A percentile compares a stretch with the other conserved stretches of the same genome.
Conservation (phyloP, 2,888 invertebrate species). For the Agrotis segetum region DNA sequence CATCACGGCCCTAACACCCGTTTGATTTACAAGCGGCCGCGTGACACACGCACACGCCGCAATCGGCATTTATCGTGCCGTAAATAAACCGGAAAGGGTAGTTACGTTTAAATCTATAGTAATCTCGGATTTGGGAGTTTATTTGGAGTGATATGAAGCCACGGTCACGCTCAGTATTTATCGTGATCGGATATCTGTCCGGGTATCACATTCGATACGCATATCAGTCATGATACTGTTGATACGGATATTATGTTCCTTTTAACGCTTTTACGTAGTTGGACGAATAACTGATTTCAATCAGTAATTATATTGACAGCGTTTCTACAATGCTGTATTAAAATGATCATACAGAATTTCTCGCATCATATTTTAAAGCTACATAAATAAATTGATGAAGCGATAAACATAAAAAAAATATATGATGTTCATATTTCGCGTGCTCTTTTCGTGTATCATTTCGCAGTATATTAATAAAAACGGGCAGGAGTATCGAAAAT, state of each 20-base stretch:
- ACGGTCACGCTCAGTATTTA: constrained; percentile 32
- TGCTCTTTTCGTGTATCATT: not conserved
- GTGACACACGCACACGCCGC: constrained; percentile 61
- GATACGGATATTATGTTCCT: not conserved
- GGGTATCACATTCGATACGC: constrained; percentile 15
- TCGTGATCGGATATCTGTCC: constrained; percentile 26
- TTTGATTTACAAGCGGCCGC: constrained; percentile 54
- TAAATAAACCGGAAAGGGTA: constrained; percentile 62
- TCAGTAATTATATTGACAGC: not conserved
- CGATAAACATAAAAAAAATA: not conserved
- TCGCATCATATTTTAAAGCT: not conserved
- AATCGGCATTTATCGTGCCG: constrained; percentile 62
- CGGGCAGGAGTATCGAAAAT: not conserved
- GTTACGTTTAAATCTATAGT: constrained; percentile 59
- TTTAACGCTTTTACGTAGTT: not conserved
- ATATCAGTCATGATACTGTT: constrained; percentile 3
- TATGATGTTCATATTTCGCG: not conserved
- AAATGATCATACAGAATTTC: not conserved
- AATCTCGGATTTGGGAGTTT: constrained; percentile 54
- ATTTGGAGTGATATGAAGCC: constrained; percentile 42
- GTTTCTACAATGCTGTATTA: not conserved
- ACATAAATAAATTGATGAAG: not conserved
- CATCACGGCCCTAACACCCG: constrained; percentile 59
- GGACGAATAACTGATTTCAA: not conserved
- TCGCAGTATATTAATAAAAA: constrained; percentile 10